These are phyloP conservation scores for Borostomias antarcticus DNA, from an alignment of 2,797 vertebrate species.

Conservation along the genomic window DNA sequence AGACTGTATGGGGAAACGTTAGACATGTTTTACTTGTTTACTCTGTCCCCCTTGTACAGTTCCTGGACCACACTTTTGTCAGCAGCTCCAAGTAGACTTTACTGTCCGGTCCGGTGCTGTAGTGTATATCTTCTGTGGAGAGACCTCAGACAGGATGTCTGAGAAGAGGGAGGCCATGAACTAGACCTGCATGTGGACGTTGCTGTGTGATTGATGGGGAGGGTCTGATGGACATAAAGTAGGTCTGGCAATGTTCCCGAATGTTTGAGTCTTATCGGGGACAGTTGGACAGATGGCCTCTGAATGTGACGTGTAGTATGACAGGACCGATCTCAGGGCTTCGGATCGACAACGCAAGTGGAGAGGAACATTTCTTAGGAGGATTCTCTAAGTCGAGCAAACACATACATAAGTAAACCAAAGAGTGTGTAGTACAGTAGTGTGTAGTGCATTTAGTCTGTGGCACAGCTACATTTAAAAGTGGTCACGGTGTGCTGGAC, in stretches of 20 bases:
- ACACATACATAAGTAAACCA: neutral
- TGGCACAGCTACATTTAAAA: neutral
- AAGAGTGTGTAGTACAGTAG: too few relatives aligned
- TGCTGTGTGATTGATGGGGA: conserved; percentile 14
- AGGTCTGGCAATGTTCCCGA: neutral
- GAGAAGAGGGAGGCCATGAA: neutral
- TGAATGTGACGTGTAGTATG: conserved; percentile 1
- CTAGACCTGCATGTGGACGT: neutral
- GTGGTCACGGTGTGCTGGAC: conserved; percentile 12
- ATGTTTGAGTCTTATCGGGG: neutral
- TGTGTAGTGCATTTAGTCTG: neutral
- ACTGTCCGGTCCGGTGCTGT: neutral
- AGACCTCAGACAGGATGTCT: conserved; percentile 11
- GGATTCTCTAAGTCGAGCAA: neutral
- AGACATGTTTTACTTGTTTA: conserved; percentile 4
- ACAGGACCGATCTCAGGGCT: neutral
- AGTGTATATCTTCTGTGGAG: conserved; percentile 15
- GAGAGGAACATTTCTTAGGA: conserved; percentile 6
- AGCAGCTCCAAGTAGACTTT: neutral
- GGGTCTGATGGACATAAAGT: neutral
- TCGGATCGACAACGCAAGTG: neutral
- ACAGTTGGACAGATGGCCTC: neutral
- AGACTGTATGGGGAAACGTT: neutral
- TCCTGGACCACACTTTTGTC: neutral
- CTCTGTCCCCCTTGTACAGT: neutral